Evolutionary conservation across 2,888 invertebrate species (phyloP).

Genomic region (Luperina testacea): DNA sequence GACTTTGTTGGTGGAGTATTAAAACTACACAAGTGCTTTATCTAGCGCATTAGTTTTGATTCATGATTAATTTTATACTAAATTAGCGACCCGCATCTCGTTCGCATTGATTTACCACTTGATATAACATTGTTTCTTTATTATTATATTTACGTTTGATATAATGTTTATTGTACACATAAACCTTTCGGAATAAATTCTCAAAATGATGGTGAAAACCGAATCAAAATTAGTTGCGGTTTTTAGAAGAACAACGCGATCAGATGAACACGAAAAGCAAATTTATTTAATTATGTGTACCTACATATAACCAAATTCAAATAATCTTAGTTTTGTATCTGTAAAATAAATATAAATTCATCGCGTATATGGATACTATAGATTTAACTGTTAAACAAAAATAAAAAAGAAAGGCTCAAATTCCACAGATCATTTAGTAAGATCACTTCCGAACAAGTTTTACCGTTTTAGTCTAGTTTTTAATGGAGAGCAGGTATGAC

Average conservation of each 20-base stretch:
- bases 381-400: neutral
- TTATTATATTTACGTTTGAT: neutral
- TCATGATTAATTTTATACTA: constrained; percentile 31
- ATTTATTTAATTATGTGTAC: neutral
- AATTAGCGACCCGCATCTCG: neutral
- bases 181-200: neutral
- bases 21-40: constrained; percentile 48
- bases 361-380: too few relatives aligned
- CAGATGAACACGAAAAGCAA: neutral
- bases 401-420: neutral
- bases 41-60: constrained; percentile 36
- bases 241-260: neutral
- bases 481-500: neutral
- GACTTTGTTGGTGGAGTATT: constrained; percentile 44
- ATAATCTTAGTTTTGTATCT: neutral
- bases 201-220: neutral
- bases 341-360: neutral
- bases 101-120: neutral
- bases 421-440: neutral
- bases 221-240: neutral
- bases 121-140: neutral
- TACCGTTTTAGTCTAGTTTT: constrained; percentile 20
- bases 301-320: neutral
- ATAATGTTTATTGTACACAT: neutral
- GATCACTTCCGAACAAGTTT: constrained; percentile 3